Conservation (phyloP, 2,797 vertebrate genomes). For the Alosa sapidissima region DNA sequence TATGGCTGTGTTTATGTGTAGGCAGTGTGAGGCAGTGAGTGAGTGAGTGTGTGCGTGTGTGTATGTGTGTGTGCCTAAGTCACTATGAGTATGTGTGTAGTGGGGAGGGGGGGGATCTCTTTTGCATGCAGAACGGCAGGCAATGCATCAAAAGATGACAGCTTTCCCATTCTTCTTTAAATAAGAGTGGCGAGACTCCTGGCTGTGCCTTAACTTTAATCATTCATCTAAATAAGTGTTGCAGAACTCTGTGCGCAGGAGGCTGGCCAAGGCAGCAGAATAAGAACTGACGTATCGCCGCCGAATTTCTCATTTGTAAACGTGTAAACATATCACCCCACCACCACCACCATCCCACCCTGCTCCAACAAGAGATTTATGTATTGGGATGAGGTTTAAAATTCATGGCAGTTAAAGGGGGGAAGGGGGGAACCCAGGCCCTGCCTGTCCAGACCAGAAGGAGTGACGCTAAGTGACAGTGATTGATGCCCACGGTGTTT, state of each 20-base stretch:
- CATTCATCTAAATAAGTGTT: conserved; percentile 82
- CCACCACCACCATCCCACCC: conserved; percentile 16
- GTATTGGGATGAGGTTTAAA: conserved; percentile 66
- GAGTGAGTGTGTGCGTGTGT: conserved; percentile 35
- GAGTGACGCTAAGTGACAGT: conserved; percentile 75
- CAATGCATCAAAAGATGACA: conserved; percentile 83
- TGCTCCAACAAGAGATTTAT: conserved; percentile 61
- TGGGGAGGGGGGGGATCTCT: conserved; percentile 44
- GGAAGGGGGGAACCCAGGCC: not conserved
- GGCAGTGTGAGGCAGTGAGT: conserved; percentile 23
- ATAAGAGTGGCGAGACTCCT: conserved; percentile 73
- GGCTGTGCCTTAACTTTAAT: conserved; percentile 78
- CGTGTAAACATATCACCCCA: conserved; percentile 71
- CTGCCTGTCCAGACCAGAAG: conserved; percentile 27
- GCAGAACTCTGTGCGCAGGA: conserved; percentile 59
- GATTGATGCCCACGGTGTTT: conserved; percentile 77
- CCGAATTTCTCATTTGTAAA: conserved; percentile 76
- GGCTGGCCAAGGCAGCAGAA: conserved; percentile 46
- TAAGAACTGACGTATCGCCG: conserved; percentile 66
- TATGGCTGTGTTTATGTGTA: conserved; percentile 7
- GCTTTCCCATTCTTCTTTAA: conserved; percentile 75
- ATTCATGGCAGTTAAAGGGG: conserved; percentile 63
- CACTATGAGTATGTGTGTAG: not conserved
- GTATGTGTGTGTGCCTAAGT: conserved; percentile 4
- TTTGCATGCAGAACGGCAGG: conserved; percentile 75